These are phyloP conservation scores for Oophaga pumilio DNA, from an alignment of 2,113 vertebrate genomes.

Conservation along the genomic window DNA sequence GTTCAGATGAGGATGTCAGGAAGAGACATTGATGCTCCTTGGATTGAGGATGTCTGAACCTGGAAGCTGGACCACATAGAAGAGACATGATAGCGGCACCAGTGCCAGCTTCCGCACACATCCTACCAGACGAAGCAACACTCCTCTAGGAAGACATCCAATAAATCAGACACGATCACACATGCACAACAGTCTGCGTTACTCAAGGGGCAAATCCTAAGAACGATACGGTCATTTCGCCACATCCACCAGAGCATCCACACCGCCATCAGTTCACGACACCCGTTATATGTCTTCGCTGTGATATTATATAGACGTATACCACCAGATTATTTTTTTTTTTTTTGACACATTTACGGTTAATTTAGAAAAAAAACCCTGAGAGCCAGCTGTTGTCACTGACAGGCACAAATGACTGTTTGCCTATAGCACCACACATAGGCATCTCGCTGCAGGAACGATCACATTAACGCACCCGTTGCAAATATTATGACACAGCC, in stretches of 20 bases:
- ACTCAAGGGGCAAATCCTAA: background rate
- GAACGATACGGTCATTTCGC: background rate
- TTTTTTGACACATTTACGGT: background rate
- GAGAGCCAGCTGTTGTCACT: background rate
- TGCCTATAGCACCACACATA: constrained; percentile 3
- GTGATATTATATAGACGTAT: constrained; percentile 12
- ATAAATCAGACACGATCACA: background rate
- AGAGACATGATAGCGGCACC: constrained; percentile 29
- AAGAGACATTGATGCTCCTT: constrained; percentile 19
- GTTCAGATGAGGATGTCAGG: constrained; percentile 36
- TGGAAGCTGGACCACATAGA: constrained; percentile 34
- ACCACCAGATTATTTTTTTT: background rate
- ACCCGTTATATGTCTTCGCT: background rate
- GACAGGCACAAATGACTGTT: constrained; percentile 6
- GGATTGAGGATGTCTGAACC: constrained; percentile 13
- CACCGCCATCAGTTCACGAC: background rate
- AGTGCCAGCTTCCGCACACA: constrained; percentile 36
- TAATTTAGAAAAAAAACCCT: background rate
- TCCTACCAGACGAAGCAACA: constrained; percentile 28
- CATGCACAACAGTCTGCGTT: background rate
- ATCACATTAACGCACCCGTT: constrained; percentile 35
- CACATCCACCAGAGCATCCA: background rate
- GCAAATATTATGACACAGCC: constrained; percentile 23
- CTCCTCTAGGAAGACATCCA: background rate
- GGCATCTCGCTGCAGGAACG: constrained; percentile 9